These are phyloP conservation scores for Meloidogyne chitwoodi DNA, from an alignment of 1,140 invertebrate species.

Conservation along the genomic window DNA sequence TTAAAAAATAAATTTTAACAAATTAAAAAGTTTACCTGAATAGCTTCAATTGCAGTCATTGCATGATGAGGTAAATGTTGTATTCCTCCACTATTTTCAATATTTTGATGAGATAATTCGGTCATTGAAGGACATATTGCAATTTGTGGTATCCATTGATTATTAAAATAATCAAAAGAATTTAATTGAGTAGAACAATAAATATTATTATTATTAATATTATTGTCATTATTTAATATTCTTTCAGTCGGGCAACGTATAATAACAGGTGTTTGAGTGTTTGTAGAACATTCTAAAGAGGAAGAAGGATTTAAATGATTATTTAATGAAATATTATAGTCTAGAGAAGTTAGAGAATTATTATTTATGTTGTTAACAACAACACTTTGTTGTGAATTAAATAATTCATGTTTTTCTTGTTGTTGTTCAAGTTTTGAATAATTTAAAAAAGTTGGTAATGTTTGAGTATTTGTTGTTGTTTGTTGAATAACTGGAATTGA, in stretches of 20 bases:
- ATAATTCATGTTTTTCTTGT: not conserved
- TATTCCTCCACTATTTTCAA: not conserved
- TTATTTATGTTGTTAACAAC: not conserved
- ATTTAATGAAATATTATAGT: not conserved
- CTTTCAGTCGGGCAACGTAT: not conserved
- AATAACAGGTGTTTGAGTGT: not conserved
- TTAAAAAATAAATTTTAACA: not conserved
- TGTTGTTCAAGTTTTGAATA: not conserved
- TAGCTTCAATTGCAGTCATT: not conserved
- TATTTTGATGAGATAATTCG: not conserved
- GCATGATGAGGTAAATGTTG: not conserved
- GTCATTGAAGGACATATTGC: not conserved
- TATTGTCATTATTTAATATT: too few species aligned
- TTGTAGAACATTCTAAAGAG: not conserved
- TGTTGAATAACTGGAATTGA: not conserved
- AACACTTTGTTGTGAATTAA: not conserved
- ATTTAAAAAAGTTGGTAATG: not conserved
- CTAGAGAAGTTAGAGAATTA: not conserved
- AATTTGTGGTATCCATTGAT: not conserved
- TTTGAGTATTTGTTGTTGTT: not conserved
- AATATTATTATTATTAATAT: not conserved
- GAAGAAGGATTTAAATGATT: not conserved
- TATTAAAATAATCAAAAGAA: not conserved
- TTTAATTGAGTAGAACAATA: not conserved
- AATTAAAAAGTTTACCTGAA: not conserved